Conservation (phyloP, 2,888 invertebrate genomes). For the Epinotia nisella region DNA sequence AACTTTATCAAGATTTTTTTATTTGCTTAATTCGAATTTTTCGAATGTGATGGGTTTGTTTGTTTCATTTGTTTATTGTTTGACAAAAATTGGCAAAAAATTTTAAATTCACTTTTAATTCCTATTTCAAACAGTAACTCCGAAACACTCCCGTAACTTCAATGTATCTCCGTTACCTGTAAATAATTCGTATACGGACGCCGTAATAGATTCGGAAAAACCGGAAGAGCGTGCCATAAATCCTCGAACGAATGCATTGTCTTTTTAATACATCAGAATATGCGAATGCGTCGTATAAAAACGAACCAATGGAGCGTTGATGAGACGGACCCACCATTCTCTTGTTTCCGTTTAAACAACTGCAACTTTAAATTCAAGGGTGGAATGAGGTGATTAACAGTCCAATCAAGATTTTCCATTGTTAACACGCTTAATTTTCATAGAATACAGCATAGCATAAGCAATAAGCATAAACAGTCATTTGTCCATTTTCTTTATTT, state of each 20-base stretch:
- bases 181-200: conserved; percentile 67
- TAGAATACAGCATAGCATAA: too few species aligned
- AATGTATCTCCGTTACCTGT: conserved; percentile 68
- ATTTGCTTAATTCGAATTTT: too few species aligned
- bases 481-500: too few species aligned
- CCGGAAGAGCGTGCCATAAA: conserved; percentile 73
- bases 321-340: conserved; percentile 69
- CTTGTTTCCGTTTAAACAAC: conserved; percentile 82
- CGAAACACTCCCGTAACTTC: conserved; percentile 25
- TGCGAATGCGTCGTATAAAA: conserved; percentile 60
- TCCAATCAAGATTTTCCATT: conserved; percentile 2
- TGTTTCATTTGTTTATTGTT: too few species aligned
- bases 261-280: conserved; percentile 55
- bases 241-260: conserved; percentile 57
- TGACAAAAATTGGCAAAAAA: too few species aligned
- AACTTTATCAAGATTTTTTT: too few species aligned
- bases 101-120: too few species aligned
- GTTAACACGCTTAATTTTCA: too few species aligned
- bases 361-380: conserved; percentile 71
- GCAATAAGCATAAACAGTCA: too few species aligned
- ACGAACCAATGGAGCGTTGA: conserved; percentile 69
- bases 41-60: too few species aligned
- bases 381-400: conserved; percentile 56
- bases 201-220: conserved; percentile 75
- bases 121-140: conserved; percentile 16